Evolutionary conservation across 2,797 vertebrate genomes (phyloP), one percentile per base, ranked within the genome.

Genomic region (Gephyroberyx darwinii): DNA sequence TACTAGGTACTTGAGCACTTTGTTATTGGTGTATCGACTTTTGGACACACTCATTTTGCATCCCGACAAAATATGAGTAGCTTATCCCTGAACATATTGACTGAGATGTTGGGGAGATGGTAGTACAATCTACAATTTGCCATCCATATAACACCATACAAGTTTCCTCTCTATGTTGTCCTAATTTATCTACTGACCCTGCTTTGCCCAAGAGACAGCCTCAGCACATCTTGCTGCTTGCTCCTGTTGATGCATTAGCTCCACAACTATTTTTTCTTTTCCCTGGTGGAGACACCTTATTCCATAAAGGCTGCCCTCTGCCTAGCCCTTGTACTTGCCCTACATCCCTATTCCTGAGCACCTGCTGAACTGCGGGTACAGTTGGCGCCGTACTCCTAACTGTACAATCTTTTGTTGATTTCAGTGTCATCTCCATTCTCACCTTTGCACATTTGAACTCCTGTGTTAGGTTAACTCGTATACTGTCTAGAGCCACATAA

Each of bases 311-410:
- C 65, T 67, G 30, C 53, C 71, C 30, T 51, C 65, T 64, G 53
- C 59, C 13, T 10, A 59, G 64, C 66, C 59, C 51, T 82, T 81
- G 76, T 72, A 73, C 71, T 59, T 64, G 69, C 74, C 79, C 73
- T 68, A 75, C 68, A 81, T 79, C 72, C 47, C 10, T 30, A 8
- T 35, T 35, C 35, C 62, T 48, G 26, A 26, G 26, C 26, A 12
- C 78, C 64, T 64, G 70, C 55, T 41, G 39, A 43, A 19, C 58
- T 58, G n/a, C n/a, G n/a, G n/a, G n/a, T n/a, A n/a, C n/a, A n/a
- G n/a, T 70, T 72, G 65, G 35, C 54, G 74, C 39, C 33, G 22
- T 75, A 74, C 72, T 47, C 39, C 41, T 43, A 43, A 43, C 13
- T 2, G 12, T 9, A 65, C 52, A 74, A 52, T 60, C 75, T 74